Evolutionary conservation across 2,888 invertebrate genomes (phyloP).

Genomic region (Neelides folsomi): DNA sequence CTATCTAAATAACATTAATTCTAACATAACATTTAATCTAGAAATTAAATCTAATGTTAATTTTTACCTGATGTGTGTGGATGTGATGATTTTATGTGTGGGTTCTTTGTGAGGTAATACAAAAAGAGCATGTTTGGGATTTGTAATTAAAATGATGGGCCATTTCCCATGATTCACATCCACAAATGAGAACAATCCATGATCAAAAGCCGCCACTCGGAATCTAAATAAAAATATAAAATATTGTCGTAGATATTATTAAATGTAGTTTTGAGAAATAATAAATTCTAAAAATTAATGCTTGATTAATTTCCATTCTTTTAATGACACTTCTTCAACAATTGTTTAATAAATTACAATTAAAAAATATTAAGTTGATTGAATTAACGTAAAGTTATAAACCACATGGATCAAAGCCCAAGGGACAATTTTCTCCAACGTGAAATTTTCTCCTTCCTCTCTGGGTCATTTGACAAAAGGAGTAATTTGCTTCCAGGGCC

Average conservation of each 20-base stretch:
- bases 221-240: conserved; percentile 44
- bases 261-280: no score
- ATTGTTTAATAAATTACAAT: no score
- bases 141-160: conserved; percentile 73
- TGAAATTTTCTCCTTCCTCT: neutral
- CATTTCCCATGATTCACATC: conserved; percentile 62
- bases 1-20: no score
- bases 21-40: no score
- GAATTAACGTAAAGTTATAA: neutral
- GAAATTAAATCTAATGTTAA: no score
- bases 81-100: conserved; percentile 49
- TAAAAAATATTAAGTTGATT: no score
- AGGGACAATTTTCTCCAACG: neutral
- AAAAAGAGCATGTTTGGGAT: conserved; percentile 74
- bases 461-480: no score
- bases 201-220: conserved; percentile 71
- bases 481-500: no score
- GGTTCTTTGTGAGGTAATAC: conserved; percentile 62
- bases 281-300: no score
- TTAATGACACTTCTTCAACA: no score
- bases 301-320: no score
- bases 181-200: conserved; percentile 71
- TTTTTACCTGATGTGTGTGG: conserved; percentile 67
- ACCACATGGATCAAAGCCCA: neutral
- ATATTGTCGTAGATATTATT: no score